These are phyloP conservation scores for Chionomys nivalis DNA, from an alignment of 2,113 vertebrate genomes.

Conservation along the genomic window DNA sequence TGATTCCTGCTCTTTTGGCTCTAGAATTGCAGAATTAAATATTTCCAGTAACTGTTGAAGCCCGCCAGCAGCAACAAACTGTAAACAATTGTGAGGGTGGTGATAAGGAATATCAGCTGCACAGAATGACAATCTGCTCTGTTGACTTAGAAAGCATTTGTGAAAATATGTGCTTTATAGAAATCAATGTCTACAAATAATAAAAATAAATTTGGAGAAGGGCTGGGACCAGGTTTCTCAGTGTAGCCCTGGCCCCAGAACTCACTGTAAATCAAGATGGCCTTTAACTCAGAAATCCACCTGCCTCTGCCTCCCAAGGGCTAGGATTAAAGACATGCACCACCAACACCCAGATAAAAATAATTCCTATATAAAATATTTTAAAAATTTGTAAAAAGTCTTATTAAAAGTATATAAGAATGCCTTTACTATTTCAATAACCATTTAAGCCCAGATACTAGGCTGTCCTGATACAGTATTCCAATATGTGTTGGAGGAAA, in stretches of 20 bases:
- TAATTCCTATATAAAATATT: neutral
- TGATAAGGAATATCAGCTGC: conserved; percentile 54
- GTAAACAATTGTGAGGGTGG: conserved; percentile 66
- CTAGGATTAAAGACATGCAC: neutral
- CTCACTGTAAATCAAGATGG: neutral
- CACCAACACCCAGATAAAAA: neutral
- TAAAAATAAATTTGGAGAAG: neutral
- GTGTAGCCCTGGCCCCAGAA: neutral
- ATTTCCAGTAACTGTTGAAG: conserved; percentile 98
- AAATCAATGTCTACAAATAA: conserved; percentile 2
- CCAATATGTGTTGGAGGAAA: neutral
- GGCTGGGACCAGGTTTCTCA: neutral
- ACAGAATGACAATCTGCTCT: neutral
- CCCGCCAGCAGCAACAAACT: conserved; percentile 98
- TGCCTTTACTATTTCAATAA: conserved; percentile 2
- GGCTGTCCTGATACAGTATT: neutral
- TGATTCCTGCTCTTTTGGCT: conserved; percentile 97
- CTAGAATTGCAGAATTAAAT: conserved; percentile 97
- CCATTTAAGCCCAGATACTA: neutral
- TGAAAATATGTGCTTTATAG: neutral
- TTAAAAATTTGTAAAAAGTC: neutral
- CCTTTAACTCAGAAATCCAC: neutral
- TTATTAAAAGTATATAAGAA: neutral
- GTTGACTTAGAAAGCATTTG: neutral
- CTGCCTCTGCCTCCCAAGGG: neutral